These are phyloP conservation scores for Sinocyclocheilus grahami DNA, from an alignment of 2,113 vertebrate genomes.

Conservation along the genomic window DNA sequence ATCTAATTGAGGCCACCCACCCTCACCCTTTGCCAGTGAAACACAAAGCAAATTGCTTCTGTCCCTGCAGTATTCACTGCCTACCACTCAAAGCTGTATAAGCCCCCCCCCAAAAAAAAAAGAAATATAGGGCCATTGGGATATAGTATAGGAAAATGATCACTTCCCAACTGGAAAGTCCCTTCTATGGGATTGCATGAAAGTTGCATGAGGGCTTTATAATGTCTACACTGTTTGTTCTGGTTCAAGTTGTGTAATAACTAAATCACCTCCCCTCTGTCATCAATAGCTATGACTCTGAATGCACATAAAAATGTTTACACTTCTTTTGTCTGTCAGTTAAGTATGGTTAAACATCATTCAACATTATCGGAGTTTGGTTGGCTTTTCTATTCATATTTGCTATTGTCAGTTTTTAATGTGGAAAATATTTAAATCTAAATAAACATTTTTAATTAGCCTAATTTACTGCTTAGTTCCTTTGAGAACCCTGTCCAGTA, in stretches of 20 bases:
- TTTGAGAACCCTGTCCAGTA: too few relatives aligned
- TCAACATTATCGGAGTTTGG: too few relatives aligned
- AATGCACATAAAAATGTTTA: neutral
- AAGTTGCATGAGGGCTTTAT: neutral
- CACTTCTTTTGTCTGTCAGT: neutral
- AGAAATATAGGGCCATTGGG: conserved; percentile 16
- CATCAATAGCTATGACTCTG: neutral
- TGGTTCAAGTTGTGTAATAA: neutral
- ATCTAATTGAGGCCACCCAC: conserved; percentile 54
- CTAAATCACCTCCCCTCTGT: neutral
- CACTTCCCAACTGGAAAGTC: conserved; percentile 31
- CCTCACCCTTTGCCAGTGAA: conserved; percentile 39
- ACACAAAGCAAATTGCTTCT: conserved; percentile 53
- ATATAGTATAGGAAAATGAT: conserved; percentile 1
- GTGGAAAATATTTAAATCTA: neutral
- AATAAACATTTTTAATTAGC: neutral
- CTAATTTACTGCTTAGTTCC: neutral
- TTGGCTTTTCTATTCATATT: neutral
- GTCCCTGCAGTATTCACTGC: conserved; percentile 27
- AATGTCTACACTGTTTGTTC: conserved; percentile 8
- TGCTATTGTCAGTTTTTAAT: neutral
- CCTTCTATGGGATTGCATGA: conserved; percentile 48
- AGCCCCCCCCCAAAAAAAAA: neutral
- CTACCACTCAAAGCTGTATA: conserved; percentile 47
- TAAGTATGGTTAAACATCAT: neutral